Percentiles rank a stretch among this genome's conserved stretches.
These are phyloP conservation scores for Cephus nigrinus DNA, from an alignment of 2,888 invertebrate species.

Conservation along the genomic window DNA sequence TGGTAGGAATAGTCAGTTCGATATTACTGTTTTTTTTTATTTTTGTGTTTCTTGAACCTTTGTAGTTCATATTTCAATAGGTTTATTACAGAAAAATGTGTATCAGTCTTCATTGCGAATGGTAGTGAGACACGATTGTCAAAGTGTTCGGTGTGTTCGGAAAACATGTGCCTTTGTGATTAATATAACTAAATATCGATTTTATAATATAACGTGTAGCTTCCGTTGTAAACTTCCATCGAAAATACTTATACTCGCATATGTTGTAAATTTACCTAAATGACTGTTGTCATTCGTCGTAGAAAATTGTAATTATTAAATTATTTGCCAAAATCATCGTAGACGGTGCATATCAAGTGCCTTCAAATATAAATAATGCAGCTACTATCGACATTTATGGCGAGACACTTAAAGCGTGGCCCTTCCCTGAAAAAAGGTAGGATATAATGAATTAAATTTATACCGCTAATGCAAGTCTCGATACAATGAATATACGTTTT, in stretches of 20 bases:
- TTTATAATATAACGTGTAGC: background rate
- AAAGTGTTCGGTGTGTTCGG: background rate
- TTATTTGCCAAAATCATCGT: background rate
- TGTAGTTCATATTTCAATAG: background rate
- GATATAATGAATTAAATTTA: background rate
- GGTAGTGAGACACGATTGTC: background rate
- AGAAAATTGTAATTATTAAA: background rate
- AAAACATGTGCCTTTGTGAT: background rate
- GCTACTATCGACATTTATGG: slow-evolving; percentile 56
- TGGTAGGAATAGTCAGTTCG: background rate
- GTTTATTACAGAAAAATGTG: background rate
- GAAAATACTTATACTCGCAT: background rate
- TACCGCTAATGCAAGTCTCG: background rate
- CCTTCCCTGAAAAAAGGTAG: slow-evolving; percentile 58
- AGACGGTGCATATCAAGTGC: background rate
- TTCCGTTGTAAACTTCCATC: background rate
- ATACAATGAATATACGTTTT: background rate
- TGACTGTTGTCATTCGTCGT: background rate
- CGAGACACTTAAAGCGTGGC: slow-evolving; percentile 53
- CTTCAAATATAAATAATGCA: slow-evolving; percentile 49
- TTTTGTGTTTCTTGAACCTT: background rate
- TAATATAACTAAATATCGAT: background rate
- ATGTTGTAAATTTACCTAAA: background rate
- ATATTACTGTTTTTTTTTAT: background rate
- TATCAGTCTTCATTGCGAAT: background rate